Base-by-base conservation (phyloP, 2,888 invertebrate species). In the Drosophila mimetica region DNA sequence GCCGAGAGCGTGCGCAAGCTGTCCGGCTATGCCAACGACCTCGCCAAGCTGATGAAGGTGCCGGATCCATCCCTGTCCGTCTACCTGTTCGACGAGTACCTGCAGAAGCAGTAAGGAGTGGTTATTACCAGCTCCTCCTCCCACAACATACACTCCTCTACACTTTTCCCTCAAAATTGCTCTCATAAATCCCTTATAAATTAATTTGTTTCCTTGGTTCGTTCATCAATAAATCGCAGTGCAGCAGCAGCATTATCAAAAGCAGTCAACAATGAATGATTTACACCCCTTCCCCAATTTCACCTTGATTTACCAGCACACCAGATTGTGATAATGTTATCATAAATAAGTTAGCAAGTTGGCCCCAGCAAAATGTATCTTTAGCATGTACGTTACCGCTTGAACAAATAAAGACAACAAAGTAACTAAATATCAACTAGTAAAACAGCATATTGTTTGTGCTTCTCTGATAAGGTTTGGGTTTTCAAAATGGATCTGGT, bases 51-150 rank as follows among this genome's bases (percentile, higher is more conserved):
- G 88, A 92, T 96, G 72, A 91, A 92, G 46, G 72, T 83, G 18
- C 91, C 92, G 46, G 95, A 95, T 79, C 92, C 94, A 54, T 94
- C 95, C 0, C 91, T 96, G 58, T 92, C 94, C 9, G 89, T 96
- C 64, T 96, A 94, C 89, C 89, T 97, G 77, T 97, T 96, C 89
- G 96, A 97, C 92, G 95, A 96, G 89, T 92, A 91, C 70, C 86
- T 92, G 77, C 87, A 89, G 71, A 92, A 92, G 82, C 90, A 90
- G 73, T 91, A 91, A 90, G 69, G 39, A 48, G 55, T 67, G 64
- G 34, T 55, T 34, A 30, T 28, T 20, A n/a, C 18, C 25, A 9
- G 30, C 28, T 18, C 13, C 25, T 11, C 30, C 55, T 22, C 28
- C 18, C 34, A 6, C 4, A 14, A 4, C 39, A 9, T 8, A 37